Conservation (phyloP, 1,140 invertebrate species). For the Goniozus legneri region DNA sequence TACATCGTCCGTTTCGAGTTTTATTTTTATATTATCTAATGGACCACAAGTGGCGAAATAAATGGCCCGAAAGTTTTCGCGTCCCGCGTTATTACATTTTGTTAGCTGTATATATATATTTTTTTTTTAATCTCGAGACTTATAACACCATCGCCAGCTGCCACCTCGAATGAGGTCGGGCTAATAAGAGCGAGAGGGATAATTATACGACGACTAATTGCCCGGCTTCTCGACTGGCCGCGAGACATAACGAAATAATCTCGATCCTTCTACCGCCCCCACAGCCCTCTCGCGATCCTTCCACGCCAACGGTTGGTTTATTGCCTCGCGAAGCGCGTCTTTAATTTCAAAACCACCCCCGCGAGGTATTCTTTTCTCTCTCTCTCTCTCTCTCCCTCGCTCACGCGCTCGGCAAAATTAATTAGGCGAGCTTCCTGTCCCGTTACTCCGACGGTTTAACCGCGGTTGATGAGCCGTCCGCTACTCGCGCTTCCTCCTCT, state of each 20-base stretch:
- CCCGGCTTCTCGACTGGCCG: conserved; percentile 25
- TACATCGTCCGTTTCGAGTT: no score
- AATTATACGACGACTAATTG: conserved; percentile 41
- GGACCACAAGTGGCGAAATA: background rate
- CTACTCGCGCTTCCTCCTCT: conserved; percentile 14
- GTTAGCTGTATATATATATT: conserved; percentile 14
- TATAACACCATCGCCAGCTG: conserved; percentile 17
- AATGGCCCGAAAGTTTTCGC: background rate
- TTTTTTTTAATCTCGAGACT: conserved; percentile 9
- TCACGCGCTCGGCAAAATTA: conserved; percentile 9
- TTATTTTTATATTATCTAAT: no score
- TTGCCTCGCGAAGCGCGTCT: background rate
- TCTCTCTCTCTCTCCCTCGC: conserved; percentile 10
- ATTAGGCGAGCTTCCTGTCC: conserved; percentile 6
- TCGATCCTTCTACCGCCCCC: conserved; percentile 3
- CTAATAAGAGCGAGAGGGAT: conserved; percentile 29
- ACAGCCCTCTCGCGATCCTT: background rate
- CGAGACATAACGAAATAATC: conserved; percentile 33
- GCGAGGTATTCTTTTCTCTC: conserved; percentile 15
- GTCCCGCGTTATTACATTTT: conserved; percentile 29
- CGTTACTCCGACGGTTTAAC: conserved; percentile 21
- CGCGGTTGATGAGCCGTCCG: conserved; percentile 20
- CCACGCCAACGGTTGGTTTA: background rate
- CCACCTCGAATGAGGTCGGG: conserved; percentile 17
- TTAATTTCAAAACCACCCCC: conserved; percentile 13